Conservation (phyloP, 2,797 vertebrate species). For the Buphagus erythrorhynchus region DNA sequence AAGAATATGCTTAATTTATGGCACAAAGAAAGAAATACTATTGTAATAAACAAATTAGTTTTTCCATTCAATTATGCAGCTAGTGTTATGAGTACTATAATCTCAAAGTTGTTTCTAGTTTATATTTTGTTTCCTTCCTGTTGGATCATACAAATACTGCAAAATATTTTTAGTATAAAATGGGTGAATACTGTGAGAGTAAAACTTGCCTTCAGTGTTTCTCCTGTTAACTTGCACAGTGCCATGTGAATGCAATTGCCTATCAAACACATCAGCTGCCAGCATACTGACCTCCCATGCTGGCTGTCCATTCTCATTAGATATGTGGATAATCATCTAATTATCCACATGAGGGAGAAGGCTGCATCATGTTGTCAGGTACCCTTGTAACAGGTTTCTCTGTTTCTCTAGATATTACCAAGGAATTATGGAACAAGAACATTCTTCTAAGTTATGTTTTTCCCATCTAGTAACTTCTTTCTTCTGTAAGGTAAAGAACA, state of each 20-base stretch:
- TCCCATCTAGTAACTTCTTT: background rate
- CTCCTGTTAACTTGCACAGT: background rate
- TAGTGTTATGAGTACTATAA: background rate
- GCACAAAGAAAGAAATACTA: conserved; percentile 35
- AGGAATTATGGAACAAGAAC: background rate
- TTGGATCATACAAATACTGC: background rate
- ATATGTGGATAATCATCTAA: background rate
- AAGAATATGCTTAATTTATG: conserved; percentile 39
- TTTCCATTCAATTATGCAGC: background rate
- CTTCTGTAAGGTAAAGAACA: background rate
- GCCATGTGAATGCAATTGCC: background rate
- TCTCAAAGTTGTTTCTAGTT: conserved; percentile 6
- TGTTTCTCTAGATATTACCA: background rate
- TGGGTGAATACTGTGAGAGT: background rate
- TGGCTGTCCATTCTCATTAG: background rate
- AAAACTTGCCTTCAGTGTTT: background rate
- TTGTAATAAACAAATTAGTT: conserved; percentile 13
- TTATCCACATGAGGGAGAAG: background rate
- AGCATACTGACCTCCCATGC: background rate
- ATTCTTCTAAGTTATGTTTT: background rate
- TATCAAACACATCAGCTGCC: background rate
- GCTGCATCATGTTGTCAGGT: background rate
- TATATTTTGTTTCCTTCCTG: background rate
- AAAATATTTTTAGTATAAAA: background rate
- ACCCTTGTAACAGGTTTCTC: background rate